Base-by-base conservation (phyloP, 2,888 invertebrate species). In the Microctonus aethiopoides region DNA sequence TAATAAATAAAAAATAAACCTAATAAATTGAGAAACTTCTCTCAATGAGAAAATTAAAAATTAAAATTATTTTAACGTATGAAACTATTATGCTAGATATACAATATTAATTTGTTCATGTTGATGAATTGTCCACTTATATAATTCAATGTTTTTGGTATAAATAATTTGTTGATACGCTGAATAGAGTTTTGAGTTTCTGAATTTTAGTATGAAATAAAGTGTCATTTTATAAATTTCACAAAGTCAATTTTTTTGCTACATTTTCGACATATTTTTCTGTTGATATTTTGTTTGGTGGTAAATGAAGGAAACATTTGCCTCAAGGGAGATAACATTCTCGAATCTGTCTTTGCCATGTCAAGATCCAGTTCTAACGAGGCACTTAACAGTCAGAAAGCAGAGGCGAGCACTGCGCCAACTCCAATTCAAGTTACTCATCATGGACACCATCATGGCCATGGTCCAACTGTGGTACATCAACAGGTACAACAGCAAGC, bases 341-440 rank as follows among this genome's bases (percentile, higher is more conserved):
- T 64, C 56, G 51, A 56, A 66, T 59, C 56, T 68, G 46, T 72
- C 29, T 29, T 62, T 60, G 34, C 46, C 54, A 57, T 59, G 65
- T 62, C 57, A 59, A 72, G 68, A 72, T 72, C 71, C 59, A 73
- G 68, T 75, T 73, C 71, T 76, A 75, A 76, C 69, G 75, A 74
- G 72, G 71, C 64, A 74, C 72, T 74, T 75, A 74, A 76, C 73
- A 84, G 84, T 77, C 78, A 80, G 67, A 81, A 83, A 77, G 78
- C 77, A 71, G 83, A 83, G 67, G 75, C 77, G 70, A 79, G 78
- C 68, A 76, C 75, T 32, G 78, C 76, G 13, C 78, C 76, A 70
- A 63, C 75, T 26, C 73, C 78, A 22, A 66, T 81, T 54, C 81
- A 76, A 36, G 80, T 77, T 65, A 72, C 74, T 71, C 74, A 74